phyloP scores from a whole-genome alignment of 2,888 invertebrate species.

The Drosophila peninsularis region DNA sequence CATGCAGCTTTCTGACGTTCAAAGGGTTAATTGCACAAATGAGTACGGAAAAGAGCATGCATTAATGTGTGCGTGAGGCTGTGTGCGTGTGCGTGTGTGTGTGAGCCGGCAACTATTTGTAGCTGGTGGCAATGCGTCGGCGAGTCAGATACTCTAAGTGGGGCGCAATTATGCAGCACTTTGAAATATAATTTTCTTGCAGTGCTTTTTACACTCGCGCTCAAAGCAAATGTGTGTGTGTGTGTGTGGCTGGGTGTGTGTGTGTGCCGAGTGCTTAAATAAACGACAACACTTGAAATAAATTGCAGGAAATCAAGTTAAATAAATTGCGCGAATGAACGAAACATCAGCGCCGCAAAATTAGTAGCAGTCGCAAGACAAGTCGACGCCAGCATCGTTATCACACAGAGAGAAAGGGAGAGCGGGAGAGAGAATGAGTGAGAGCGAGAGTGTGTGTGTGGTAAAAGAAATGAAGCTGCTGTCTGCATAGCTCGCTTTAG shows the following conservation, averaged over 20 bases:
- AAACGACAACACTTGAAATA: conserved; percentile 79
- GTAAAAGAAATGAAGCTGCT: conserved; percentile 17
- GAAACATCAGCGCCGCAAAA: conserved; percentile 60
- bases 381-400: conserved; percentile 40
- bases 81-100: neutral
- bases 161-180: conserved; percentile 52
- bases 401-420: too few species aligned
- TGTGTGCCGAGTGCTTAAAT: conserved; percentile 70
- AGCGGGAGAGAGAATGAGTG: too few species aligned
- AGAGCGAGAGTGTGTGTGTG: neutral
- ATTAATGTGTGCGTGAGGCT: neutral
- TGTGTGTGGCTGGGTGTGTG: conserved; percentile 13
- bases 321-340: conserved; percentile 77
- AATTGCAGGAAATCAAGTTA: conserved; percentile 81
- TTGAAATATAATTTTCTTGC: conserved; percentile 60
- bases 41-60: neutral
- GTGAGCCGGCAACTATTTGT: conserved; percentile 11
- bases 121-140: conserved; percentile 14
- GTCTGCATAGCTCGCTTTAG: conserved; percentile 14
- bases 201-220: conserved; percentile 56
- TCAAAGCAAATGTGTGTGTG: conserved; percentile 16
- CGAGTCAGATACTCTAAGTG: conserved; percentile 27
- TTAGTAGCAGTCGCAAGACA: conserved; percentile 40
- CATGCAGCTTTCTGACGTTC: conserved; percentile 17
- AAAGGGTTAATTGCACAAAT: conserved; percentile 64